Percentiles rank a stretch among this genome's conserved stretches.
These are phyloP conservation scores for Proteles cristata DNA, from an alignment of 2,113 vertebrate species.

Conservation along the genomic window DNA sequence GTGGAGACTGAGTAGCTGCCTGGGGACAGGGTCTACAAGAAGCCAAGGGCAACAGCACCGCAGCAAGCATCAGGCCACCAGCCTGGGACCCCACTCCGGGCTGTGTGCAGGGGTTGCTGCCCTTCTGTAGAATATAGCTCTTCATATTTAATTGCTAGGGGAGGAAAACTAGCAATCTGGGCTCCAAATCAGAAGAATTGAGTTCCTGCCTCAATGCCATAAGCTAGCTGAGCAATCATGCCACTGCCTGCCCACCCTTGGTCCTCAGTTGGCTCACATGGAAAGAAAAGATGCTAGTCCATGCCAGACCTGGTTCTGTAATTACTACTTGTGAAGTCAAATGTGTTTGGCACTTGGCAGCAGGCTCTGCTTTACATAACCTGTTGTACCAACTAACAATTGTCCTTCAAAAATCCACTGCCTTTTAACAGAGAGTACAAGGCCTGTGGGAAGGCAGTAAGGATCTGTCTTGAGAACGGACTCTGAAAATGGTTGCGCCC, in stretches of 20 bases:
- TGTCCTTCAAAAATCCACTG: neutral
- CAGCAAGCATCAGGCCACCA: neutral
- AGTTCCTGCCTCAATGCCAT: neutral
- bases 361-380: constrained; percentile 36
- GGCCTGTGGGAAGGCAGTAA: neutral
- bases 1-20: neutral
- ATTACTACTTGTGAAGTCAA: constrained; percentile 7
- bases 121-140: neutral
- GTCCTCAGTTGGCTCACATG: neutral
- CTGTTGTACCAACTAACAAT: constrained; percentile 51
- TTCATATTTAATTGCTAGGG: neutral
- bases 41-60: neutral
- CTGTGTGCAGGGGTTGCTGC: neutral
- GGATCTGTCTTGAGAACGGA: neutral
- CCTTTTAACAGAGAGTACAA: neutral
- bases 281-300: neutral
- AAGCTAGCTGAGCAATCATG: neutral
- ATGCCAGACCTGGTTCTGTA: constrained; percentile 1
- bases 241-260: neutral
- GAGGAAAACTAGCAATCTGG: constrained; percentile 1
- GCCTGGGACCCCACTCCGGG: neutral
- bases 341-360: constrained; percentile 10
- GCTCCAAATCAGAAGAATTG: neutral
- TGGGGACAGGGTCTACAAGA: neutral
- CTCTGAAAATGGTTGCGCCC: neutral